Base-by-base conservation (phyloP, 2,888 invertebrate species). In the Chydorus sphaericus region DNA sequence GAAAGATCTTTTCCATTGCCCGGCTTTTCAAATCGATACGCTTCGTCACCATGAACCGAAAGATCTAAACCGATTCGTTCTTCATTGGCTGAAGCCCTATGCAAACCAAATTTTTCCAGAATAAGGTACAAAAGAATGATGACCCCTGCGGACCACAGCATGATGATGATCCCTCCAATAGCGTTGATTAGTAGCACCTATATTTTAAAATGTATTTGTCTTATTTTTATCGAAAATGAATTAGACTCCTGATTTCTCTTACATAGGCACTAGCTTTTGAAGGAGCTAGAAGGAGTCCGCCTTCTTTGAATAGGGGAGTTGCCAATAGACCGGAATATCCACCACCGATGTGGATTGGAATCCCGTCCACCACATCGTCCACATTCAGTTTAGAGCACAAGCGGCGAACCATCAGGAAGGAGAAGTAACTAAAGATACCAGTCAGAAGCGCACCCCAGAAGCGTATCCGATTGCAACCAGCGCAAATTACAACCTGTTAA, bases 401-500 rank as follows among this genome's bases (percentile, higher is more conserved):
- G n/a, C n/a, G n/a, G n/a, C n/a, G 66, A 18, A 67, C 57, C 2
- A 39, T 56, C 57, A 71, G 61, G 62, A 69, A 75, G 23, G 69
- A 60, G 6, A 70, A 56, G 11, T 70, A 71, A 4, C 70, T 70
- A n/a, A 72, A 62, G 8, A 64, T 54, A 0, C 75, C 75, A 3
- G 70, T 63, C 20, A 71, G 59, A 29, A 68, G 63, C 3, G 71
- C 66, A 3, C 68, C 69, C 70, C 72, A 71, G 11, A 70, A 66
- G 23, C 67, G 62, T 62, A 69, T 66, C 7, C 64, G 63, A 59
- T 74, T 68, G 60, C 71, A 73, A 6, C 71, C 72, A 1, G 71
- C 73, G 63, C 75, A 75, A 4, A 69, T 67, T 11, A 73, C 67
- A 1, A 71, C 69, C 70, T 70, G 57, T 61, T 63, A 62, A 37